These are phyloP conservation scores for Seriola rivoliana DNA, from an alignment of 2,113 vertebrate species.

Conservation along the genomic window DNA sequence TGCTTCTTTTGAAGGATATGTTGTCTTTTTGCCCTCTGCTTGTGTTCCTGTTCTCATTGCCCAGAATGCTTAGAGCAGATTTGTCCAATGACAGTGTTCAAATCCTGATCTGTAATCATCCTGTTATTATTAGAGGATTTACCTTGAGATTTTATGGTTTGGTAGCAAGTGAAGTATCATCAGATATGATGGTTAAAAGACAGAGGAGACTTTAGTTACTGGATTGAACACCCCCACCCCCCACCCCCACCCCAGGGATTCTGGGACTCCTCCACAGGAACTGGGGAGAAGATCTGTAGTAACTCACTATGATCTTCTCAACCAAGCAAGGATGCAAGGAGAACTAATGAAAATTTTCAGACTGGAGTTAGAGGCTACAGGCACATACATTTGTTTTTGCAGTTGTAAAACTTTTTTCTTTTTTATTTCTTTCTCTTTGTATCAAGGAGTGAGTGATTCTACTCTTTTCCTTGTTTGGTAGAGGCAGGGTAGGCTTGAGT, in stretches of 20 bases:
- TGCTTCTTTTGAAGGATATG: conserved; percentile 38
- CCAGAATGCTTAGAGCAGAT: conserved; percentile 26
- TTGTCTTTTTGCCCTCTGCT: conserved; percentile 2
- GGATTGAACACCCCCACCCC: neutral
- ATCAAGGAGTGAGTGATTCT: conserved; percentile 52
- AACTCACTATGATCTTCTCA: conserved; percentile 33
- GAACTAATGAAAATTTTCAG: conserved; percentile 19
- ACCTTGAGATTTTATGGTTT: conserved; percentile 26
- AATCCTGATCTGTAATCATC: conserved; percentile 23
- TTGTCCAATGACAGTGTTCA: conserved; percentile 7
- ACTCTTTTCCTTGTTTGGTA: conserved; percentile 60
- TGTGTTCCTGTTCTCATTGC: conserved; percentile 12
- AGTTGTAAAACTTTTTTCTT: conserved; percentile 40
- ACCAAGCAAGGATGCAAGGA: conserved; percentile 24
- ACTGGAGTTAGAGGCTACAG: conserved; percentile 49
- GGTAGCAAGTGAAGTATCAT: conserved; percentile 14
- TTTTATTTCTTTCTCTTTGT: conserved; percentile 24
- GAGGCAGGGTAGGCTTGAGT: conserved; percentile 84
- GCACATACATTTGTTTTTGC: conserved; percentile 60
- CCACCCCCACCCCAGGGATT: neutral
- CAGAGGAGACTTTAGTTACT: conserved; percentile 27
- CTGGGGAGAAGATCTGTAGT: conserved; percentile 17
- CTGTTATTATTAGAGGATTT: conserved; percentile 25
- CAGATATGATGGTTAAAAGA: conserved; percentile 34
- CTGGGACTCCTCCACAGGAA: conserved; percentile 10